Evolutionary conservation across 1,140 invertebrate genomes (phyloP).

Genomic region (Catajapyx aquilonaris): DNA sequence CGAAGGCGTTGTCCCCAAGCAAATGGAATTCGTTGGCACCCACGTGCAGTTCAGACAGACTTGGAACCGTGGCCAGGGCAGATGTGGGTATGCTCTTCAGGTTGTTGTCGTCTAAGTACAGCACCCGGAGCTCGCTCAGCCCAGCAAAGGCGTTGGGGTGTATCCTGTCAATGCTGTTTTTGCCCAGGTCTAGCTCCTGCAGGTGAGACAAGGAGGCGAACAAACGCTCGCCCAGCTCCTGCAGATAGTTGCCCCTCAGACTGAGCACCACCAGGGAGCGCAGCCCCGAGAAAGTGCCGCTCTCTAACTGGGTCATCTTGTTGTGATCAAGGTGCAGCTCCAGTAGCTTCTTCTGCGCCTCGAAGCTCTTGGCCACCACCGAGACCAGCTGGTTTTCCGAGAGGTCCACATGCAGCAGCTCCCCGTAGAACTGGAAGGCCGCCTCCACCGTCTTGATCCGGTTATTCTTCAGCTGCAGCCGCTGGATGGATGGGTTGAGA

Average conservation of each 20-base stretch:
- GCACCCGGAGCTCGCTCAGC: constrained; percentile 42
- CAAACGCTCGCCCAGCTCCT: constrained; percentile 46
- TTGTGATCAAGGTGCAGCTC: constrained; percentile 67
- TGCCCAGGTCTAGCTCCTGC: constrained; percentile 65
- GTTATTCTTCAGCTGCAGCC: constrained; percentile 61
- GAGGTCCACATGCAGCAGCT: constrained; percentile 59
- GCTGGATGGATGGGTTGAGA: constrained; percentile 67
- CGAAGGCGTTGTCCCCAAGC: constrained; percentile 49
- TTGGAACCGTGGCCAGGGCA: constrained; percentile 43
- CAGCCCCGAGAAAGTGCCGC: constrained; percentile 57
- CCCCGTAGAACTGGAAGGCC: constrained; percentile 66
- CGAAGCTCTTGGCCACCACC: constrained; percentile 53
- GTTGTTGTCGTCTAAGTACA: constrained; percentile 70
- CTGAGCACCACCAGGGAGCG: constrained; percentile 54
- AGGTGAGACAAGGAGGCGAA: constrained; percentile 52
- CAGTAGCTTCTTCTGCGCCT: constrained; percentile 51
- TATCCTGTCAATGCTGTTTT: constrained; percentile 62
- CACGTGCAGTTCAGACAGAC: constrained; percentile 58
- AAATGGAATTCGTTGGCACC: constrained; percentile 56
- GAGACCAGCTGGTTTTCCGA: constrained; percentile 61
- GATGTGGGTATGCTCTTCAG: constrained; percentile 47
- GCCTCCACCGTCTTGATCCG: constrained; percentile 67
- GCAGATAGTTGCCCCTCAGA: constrained; percentile 58
- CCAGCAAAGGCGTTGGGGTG: constrained; percentile 57
- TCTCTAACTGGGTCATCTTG: constrained; percentile 53